Evolutionary conservation across 1,140 invertebrate genomes (phyloP).

Genomic region (Drosophila grimshawi): DNA sequence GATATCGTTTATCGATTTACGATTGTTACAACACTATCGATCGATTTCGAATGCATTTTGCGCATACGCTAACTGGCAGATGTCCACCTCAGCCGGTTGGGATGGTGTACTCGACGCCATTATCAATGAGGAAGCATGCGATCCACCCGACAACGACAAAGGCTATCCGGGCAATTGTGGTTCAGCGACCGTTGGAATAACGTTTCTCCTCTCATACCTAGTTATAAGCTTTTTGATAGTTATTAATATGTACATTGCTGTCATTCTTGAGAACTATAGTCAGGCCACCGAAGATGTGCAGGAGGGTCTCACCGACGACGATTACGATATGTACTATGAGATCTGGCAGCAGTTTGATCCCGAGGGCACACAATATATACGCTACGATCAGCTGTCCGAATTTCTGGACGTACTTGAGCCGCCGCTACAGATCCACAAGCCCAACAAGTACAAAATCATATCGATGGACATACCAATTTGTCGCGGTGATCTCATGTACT

Average conservation of each 20-base stretch:
- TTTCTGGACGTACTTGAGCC: slow-evolving; percentile 97
- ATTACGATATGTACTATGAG: slow-evolving; percentile 99
- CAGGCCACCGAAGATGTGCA: slow-evolving; percentile 99
- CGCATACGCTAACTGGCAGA: slow-evolving; percentile 86
- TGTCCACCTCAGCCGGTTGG: slow-evolving; percentile 99
- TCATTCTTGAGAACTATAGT: slow-evolving; percentile 99
- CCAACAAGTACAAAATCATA: slow-evolving; percentile 99
- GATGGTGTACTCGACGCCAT: slow-evolving; percentile 97
- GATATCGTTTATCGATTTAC: slow-evolving; percentile 6
- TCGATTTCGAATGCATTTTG: slow-evolving; percentile 34
- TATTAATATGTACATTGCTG: slow-evolving; percentile 99
- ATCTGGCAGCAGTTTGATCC: slow-evolving; percentile 99
- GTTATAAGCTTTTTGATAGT: slow-evolving; percentile 99
- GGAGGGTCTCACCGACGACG: slow-evolving; percentile 98
- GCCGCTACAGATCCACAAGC: slow-evolving; percentile 97
- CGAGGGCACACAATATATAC: slow-evolving; percentile 98
- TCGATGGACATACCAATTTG: slow-evolving; percentile 99
- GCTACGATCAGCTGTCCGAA: slow-evolving; percentile 96
- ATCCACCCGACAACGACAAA: slow-evolving; percentile 93
- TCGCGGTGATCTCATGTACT: slow-evolving; percentile 98
- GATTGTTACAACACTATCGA: background rate
- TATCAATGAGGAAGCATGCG: slow-evolving; percentile 97
- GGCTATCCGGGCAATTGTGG: slow-evolving; percentile 96
- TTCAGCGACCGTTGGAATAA: slow-evolving; percentile 95
- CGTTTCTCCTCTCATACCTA: slow-evolving; percentile 97